Conservation (phyloP, 1,140 invertebrate species). For the Lepidostoma basale region DNA sequence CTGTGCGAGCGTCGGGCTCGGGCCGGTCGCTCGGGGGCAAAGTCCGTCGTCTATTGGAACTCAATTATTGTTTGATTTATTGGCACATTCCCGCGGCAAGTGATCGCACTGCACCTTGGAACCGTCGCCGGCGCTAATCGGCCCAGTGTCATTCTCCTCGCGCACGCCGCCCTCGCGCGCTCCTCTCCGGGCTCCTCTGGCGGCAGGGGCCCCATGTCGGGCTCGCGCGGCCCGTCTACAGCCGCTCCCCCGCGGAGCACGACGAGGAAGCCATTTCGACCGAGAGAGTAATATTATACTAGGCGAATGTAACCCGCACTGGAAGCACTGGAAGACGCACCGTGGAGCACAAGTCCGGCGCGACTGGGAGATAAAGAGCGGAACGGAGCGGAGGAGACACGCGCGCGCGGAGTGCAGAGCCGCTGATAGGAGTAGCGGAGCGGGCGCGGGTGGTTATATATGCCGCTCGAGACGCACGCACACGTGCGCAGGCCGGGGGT, state of each 20-base stretch:
- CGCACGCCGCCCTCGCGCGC: neutral
- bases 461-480: too few relatives aligned
- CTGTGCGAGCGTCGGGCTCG: too few relatives aligned
- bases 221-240: neutral
- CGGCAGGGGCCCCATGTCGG: neutral
- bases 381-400: too few relatives aligned
- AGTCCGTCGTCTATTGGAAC: too few relatives aligned
- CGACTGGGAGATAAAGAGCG: neutral
- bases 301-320: neutral
- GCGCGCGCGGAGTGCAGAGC: too few relatives aligned
- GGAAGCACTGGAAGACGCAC: neutral
- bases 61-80: neutral
- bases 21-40: too few relatives aligned
- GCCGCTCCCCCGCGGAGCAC: neutral
- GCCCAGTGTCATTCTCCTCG: neutral
- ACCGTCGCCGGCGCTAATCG: neutral
- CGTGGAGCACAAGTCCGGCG: neutral
- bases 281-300: neutral
- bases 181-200: neutral
- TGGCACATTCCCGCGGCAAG: conserved; percentile 9
- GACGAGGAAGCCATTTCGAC: neutral
- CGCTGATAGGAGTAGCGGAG: too few relatives aligned
- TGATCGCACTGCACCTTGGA: conserved; percentile 12
- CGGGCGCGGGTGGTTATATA: too few relatives aligned
- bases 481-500: too few relatives aligned